phyloP scores from a whole-genome alignment of 2,888 invertebrate genomes.

The Prenolepis imparis region DNA sequence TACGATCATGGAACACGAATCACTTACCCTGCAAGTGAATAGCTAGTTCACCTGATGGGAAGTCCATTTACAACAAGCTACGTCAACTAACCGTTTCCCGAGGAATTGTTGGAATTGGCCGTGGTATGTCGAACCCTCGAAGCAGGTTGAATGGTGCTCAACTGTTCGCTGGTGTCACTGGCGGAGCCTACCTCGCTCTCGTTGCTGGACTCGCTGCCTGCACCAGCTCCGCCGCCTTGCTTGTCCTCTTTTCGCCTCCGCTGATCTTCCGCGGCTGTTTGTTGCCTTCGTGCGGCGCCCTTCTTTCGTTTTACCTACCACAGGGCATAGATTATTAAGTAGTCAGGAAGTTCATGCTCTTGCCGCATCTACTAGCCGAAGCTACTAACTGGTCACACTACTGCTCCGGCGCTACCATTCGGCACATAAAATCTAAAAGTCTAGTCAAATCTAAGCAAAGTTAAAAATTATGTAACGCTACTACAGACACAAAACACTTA shows the following conservation, averaged over 20 bases:
- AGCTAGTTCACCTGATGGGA: constrained; percentile 78
- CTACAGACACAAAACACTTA: not conserved
- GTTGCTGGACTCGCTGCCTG: constrained; percentile 85
- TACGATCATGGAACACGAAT: constrained; percentile 73
- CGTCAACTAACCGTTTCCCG: constrained; percentile 85
- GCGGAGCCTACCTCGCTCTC: constrained; percentile 85
- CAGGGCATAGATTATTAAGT: constrained; percentile 85
- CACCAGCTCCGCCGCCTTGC: constrained; percentile 82
- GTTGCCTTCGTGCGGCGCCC: constrained; percentile 87
- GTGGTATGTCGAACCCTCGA: constrained; percentile 81
- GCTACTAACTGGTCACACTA: constrained; percentile 57
- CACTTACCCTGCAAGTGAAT: constrained; percentile 80
- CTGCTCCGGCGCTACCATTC: constrained; percentile 44
- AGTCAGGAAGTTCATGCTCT: constrained; percentile 85
- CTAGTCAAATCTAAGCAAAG: constrained; percentile 33
- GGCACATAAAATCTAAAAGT: constrained; percentile 29
- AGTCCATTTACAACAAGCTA: constrained; percentile 79
- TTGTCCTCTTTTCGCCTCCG: constrained; percentile 84
- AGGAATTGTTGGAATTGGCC: constrained; percentile 83
- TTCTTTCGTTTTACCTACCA: constrained; percentile 89
- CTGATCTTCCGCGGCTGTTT: constrained; percentile 84
- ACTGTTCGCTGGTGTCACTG: constrained; percentile 84
- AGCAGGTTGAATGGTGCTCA: constrained; percentile 80
- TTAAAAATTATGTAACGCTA: not conserved
- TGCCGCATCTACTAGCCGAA: constrained; percentile 74